phyloP scores from a whole-genome alignment of 1,140 invertebrate genomes.

The Drosophila bocki region DNA sequence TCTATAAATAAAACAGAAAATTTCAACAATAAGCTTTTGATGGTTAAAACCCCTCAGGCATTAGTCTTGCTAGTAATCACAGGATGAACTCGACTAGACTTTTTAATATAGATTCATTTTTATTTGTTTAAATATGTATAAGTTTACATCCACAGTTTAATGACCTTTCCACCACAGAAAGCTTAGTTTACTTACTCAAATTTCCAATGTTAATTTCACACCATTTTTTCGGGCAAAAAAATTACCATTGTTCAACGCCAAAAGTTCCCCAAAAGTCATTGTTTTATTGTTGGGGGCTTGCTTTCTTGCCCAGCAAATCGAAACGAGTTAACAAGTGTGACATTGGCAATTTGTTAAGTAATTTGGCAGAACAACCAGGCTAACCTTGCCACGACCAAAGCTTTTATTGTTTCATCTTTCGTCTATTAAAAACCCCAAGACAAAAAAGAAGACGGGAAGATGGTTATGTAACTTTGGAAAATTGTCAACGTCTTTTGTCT shows the following conservation, averaged over 20 bases:
- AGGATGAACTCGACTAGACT: not conserved
- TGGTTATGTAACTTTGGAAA: slow-evolving; percentile 65
- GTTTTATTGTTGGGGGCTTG: slow-evolving; percentile 25
- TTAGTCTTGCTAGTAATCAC: too few relatives aligned
- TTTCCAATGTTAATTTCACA: slow-evolving; percentile 37
- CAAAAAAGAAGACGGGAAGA: slow-evolving; percentile 7
- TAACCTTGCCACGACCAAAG: not conserved
- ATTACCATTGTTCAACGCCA: slow-evolving; percentile 15
- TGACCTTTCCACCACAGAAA: not conserved
- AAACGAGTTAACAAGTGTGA: slow-evolving; percentile 76
- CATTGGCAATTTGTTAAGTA: slow-evolving; percentile 75
- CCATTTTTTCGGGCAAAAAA: slow-evolving; percentile 14
- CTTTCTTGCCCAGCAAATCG: slow-evolving; percentile 67
- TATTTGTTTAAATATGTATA: too few relatives aligned
- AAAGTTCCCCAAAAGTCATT: slow-evolving; percentile 24
- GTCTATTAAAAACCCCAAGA: slow-evolving; percentile 20
- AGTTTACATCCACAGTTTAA: not conserved
- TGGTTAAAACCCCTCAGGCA: not conserved
- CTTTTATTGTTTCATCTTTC: not conserved
- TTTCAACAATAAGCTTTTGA: not conserved
- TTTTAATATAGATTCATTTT: not conserved
- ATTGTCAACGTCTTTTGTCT: slow-evolving; percentile 55
- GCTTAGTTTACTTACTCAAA: not conserved
- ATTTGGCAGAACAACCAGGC: slow-evolving; percentile 66
- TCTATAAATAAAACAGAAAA: not conserved